Base-by-base conservation (phyloP, 2,797 vertebrate species). In the Periophthalmus magnuspinnatus region DNA sequence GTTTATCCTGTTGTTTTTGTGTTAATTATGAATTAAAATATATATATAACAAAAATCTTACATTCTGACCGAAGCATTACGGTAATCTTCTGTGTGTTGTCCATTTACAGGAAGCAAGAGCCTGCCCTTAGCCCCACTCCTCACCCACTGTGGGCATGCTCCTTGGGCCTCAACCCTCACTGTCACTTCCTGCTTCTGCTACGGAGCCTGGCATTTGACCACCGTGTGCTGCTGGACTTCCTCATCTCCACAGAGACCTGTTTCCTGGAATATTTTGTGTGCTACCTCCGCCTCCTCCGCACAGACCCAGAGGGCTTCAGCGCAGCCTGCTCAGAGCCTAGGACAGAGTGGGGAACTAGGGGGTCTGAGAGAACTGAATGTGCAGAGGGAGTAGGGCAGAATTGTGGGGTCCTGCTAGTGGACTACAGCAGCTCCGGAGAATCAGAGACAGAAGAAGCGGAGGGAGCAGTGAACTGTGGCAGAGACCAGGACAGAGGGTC, bases 221-320 rank as follows among this genome's bases (percentile, higher is more conserved):
- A 95, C 74, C 93, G 93, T 28, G 91, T 97, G 65, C 95, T 99
- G 5, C 91, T 99, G 0, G 97, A 99, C 85, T 98, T 99, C 84
- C 88, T 99, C 75, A 99, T 99, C 88, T 99, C 97, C 6, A 87
- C 94, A 0, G 97, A 99, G 86, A 98, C 97, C 69, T 98, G 97
- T 80, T 99, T 99, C 65, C 86, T 99, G 69, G 96, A 98, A 72
- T 99, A 98, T 83, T 90, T 96, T 13, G 95, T 98, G 24, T 93
- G 91, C 14, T 99, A 98, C 85, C 91, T 99, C 33, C 97, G 96
- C 83, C 91, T 93, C 22, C 90, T 98, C 0, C 57, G 76, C 33
- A 83, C 81, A 28, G 94, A 96, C 73, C 93, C 94, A 93, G 70
- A 17, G 11, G 80, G 85, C 1, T 96, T 98, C 63, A 75, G 71